Conservation (phyloP, 2,113 vertebrate genomes). For the Lota lota region DNA sequence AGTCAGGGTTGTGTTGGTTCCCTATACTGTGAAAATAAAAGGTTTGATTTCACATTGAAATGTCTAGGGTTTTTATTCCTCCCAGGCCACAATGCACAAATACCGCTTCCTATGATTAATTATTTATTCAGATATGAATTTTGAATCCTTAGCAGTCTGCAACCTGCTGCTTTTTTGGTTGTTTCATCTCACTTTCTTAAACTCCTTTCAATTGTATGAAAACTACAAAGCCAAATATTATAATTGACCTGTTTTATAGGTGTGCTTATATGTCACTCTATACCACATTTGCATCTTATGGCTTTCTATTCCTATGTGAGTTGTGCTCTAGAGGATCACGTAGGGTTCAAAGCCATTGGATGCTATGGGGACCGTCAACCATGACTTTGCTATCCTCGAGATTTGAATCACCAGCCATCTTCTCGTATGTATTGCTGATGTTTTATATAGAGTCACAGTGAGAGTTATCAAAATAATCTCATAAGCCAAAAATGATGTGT, state of each 20-base stretch:
- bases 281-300: conserved; percentile 90
- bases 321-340: conserved; percentile 83
- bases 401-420: too few species aligned
- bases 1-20: background rate
- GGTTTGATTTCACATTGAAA: conserved; percentile 17
- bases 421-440: too few species aligned
- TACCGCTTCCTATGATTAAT: conserved; percentile 68
- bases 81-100: conserved; percentile 57
- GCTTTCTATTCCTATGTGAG: conserved; percentile 99
- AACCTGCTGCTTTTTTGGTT: background rate
- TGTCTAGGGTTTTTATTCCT: conserved; percentile 58
- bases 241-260: background rate
- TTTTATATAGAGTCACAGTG: too few species aligned
- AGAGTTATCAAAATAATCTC: too few species aligned
- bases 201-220: too few species aligned
- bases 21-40: background rate
- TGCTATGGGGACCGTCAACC: conserved; percentile 76
- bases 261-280: background rate
- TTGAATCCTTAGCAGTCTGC: conserved; percentile 55
- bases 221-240: too few species aligned
- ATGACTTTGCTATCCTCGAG: too few species aligned
- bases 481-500: too few species aligned
- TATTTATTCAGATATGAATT: conserved; percentile 71
- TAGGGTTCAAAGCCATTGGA: conserved; percentile 99
- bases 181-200: too few species aligned